Base-by-base conservation (phyloP, 2,797 vertebrate species). In the Pygocentrus nattereri region DNA sequence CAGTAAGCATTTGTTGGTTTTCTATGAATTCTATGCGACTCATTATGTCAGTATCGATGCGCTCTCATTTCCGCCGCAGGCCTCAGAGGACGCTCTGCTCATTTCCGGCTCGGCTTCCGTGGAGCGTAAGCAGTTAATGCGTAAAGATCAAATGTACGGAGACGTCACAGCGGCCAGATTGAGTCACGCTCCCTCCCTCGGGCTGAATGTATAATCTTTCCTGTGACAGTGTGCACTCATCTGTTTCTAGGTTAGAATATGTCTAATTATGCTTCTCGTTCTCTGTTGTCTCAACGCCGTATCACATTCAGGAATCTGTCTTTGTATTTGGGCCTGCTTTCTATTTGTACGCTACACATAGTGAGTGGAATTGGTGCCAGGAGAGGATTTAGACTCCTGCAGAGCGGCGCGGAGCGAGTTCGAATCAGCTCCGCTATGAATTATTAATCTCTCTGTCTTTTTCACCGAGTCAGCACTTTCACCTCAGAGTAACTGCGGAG, bases 401-500 rank as follows among this genome's bases (percentile, higher is more conserved):
- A 85, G 86, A 81, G 79, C 10, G 11, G 61, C 82, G 79, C 50
- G 62, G 82, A 78, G 85, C 82, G 87, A 83, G 82, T 83, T 86
- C 78, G 87, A 82, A 87, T 89, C 80, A 80, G 78, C 85, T 88
- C 78, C 88, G 84, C 78, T 74, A 89, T 94, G 76, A 91, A 93
- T 92, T 89, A 91, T 92, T 91, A 84, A 93, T 91, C 80, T 91
- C 80, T 86, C 67, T 76, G 86, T 73, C 16, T 82, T 81, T 89
- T 92, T 89, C 78, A 84, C 85, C 61, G 85, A 83, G 88, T 92
- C 89, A 91, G 91, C 89, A 87, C 47, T 89, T 84, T 79, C 75
- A 80, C 79, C 58, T 50, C 74, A 41, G 67, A 75, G 82, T 79
- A 82, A 83, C 87, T 79, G 68, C 88, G 72, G 23, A 50, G 47